Evolutionary conservation across 2,113 vertebrate species (phyloP).

Genomic region (Charina bottae): DNA sequence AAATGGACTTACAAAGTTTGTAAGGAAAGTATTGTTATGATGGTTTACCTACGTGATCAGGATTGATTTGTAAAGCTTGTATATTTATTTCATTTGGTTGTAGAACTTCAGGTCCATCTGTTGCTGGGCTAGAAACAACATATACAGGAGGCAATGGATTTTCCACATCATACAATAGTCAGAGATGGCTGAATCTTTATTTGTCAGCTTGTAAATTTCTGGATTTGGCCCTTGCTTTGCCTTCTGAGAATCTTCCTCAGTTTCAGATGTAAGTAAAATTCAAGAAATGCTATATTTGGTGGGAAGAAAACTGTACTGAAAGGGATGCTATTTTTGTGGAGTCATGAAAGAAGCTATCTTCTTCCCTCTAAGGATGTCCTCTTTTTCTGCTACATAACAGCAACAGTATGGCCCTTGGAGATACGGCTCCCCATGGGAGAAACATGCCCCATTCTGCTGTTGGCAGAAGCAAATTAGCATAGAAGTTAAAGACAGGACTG

Average conservation of each 20-base stretch:
- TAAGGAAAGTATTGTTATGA: neutral
- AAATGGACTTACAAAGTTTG: neutral
- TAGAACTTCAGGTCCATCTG: conserved; percentile 93
- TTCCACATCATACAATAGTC: conserved; percentile 98
- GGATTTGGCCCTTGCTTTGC: conserved; percentile 94
- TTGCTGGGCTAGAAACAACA: conserved; percentile 94
- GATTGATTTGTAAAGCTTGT: conserved; percentile 8
- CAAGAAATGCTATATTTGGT: neutral
- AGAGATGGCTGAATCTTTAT: conserved; percentile 98
- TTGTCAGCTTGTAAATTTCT: conserved; percentile 98
- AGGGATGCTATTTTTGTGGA: neutral
- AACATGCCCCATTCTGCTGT: neutral
- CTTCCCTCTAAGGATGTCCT: neutral
- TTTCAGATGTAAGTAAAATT: conserved; percentile 94
- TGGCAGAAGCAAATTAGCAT: neutral
- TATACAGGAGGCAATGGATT: conserved; percentile 97
- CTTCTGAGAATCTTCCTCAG: conserved; percentile 96
- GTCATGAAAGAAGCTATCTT: neutral
- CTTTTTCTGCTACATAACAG: neutral
- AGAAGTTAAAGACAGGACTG: neutral
- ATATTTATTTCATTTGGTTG: conserved; percentile 23
- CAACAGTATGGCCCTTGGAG: neutral
- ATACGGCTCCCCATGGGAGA: neutral
- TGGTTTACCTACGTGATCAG: neutral
- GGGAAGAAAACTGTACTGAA: neutral